Base-by-base conservation (phyloP, 2,797 vertebrate species). In the Gymnodraco acuticeps region DNA sequence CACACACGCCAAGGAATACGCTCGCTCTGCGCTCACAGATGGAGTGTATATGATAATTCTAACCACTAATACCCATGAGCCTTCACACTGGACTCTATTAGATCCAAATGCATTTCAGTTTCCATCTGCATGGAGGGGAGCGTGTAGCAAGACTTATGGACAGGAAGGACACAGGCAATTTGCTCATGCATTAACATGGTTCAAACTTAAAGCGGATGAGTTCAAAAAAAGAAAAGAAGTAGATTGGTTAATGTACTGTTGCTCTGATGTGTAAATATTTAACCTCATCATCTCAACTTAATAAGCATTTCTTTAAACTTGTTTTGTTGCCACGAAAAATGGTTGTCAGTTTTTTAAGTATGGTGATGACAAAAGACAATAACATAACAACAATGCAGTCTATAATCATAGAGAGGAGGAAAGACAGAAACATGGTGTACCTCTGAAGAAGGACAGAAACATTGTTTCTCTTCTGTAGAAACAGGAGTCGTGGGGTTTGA, bases 11-110 rank as follows among this genome's bases (percentile, higher is more conserved):
- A 76, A 73, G 75, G 73, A 80, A 76, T 68, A 68, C 56, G 54
- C 79, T 87, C 54, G 69, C 88, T 82, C 79, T 65, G 81, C 81
- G 76, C 86, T 88, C 86, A 84, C 85, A 92, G 89, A 92, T 90
- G 87, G 89, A 87, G 92, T 94, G 91, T 91, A 91, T 91, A 92
- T 92, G 90, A 92, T 93, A 87, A 92, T 92, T 88, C 88, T 82
- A 82, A 87, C 82, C 89, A 91, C 87, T 89, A 82, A 89, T 82
- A 88, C 85, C 88, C 84, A 71, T 80, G 86, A 86, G 88, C 77
- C 85, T 87, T 87, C 78, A 84, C 77, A 83, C 88, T 80, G 87
- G 81, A 91, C 87, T 89, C 75, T 69, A 92, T 91, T 84, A 86
- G 76, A 88, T 83, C 87, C 84, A 85, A 92, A 92, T 90, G 88